Percentiles rank a stretch among this genome's conserved stretches.
Conservation (phyloP, 2,797 vertebrate genomes). For the Chanos chanos region DNA sequence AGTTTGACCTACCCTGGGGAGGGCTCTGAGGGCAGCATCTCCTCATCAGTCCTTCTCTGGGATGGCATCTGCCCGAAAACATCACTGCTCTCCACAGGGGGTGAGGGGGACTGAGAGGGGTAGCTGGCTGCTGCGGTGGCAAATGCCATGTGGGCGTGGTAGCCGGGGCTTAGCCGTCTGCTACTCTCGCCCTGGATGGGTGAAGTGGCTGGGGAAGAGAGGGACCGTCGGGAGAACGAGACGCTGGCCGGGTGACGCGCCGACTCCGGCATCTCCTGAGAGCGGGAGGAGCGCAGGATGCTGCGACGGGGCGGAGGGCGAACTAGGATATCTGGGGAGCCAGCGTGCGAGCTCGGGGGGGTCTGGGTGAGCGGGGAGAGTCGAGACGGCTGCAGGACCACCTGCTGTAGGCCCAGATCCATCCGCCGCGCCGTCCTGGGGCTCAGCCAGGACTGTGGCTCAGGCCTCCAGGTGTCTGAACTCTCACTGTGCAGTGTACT, state of each 20-base stretch:
- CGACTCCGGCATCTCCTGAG: slow-evolving; percentile 89
- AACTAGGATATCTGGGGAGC: slow-evolving; percentile 92
- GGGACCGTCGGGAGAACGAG: slow-evolving; percentile 90
- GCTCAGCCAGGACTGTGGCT: slow-evolving; percentile 92
- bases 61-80: slow-evolving; percentile 92
- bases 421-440: slow-evolving; percentile 89
- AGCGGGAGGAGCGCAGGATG: slow-evolving; percentile 86
- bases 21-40: slow-evolving; percentile 94
- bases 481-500: slow-evolving; percentile 94
- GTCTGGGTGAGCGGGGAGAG: slow-evolving; percentile 98
- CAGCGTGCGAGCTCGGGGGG: slow-evolving; percentile 92
- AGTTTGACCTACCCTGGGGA: slow-evolving; percentile 93
- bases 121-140: slow-evolving; percentile 88
- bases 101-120: slow-evolving; percentile 83
- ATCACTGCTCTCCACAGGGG: slow-evolving; percentile 85
- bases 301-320: slow-evolving; percentile 89
- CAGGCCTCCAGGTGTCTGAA: slow-evolving; percentile 83
- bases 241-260: slow-evolving; percentile 85
- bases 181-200: slow-evolving; percentile 83
- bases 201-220: slow-evolving; percentile 81
- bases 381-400: slow-evolving; percentile 96
- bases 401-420: slow-evolving; percentile 94
- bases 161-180: slow-evolving; percentile 73
- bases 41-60: slow-evolving; percentile 89
- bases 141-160: slow-evolving; percentile 86